A percentile compares a stretch with the other conserved stretches of the same genome.
phyloP scores from a whole-genome alignment of 2,888 invertebrate species.

The Platycnemis pennipes region DNA sequence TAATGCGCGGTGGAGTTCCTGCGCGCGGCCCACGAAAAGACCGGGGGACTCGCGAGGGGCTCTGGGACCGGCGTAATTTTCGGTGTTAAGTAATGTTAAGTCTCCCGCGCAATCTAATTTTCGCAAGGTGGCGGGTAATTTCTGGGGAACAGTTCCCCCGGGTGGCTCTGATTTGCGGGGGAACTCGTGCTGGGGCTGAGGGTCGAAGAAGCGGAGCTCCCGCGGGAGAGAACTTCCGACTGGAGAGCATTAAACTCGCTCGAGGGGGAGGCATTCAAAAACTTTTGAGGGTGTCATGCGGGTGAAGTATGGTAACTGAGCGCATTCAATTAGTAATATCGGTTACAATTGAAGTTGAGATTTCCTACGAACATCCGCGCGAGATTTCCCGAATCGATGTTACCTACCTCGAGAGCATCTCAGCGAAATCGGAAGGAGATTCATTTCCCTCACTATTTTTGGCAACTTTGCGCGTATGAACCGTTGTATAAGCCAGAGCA shows the following conservation, averaged over 20 bases:
- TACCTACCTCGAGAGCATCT: no score
- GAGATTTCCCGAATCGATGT: no score
- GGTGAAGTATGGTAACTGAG: not conserved
- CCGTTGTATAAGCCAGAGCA: no score
- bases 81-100: slow-evolving; percentile 19
- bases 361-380: no score
- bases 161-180: slow-evolving; percentile 17
- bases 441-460: no score
- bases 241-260: not conserved
- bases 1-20: not conserved
- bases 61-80: not conserved
- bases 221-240: not conserved
- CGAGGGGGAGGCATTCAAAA: not conserved
- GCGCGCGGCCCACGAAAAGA: not conserved
- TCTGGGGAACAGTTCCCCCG: not conserved
- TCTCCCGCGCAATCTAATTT: slow-evolving; percentile 21
- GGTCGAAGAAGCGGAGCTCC: not conserved
- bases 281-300: not conserved
- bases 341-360: not conserved
- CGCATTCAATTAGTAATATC: not conserved
- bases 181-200: not conserved
- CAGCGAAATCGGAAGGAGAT: no score
- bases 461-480: no score
- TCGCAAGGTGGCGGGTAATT: slow-evolving; percentile 39
- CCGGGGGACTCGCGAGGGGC: not conserved